phyloP scores from a whole-genome alignment of 2,888 invertebrate species.

The Mesopsocus fuscifrons region DNA sequence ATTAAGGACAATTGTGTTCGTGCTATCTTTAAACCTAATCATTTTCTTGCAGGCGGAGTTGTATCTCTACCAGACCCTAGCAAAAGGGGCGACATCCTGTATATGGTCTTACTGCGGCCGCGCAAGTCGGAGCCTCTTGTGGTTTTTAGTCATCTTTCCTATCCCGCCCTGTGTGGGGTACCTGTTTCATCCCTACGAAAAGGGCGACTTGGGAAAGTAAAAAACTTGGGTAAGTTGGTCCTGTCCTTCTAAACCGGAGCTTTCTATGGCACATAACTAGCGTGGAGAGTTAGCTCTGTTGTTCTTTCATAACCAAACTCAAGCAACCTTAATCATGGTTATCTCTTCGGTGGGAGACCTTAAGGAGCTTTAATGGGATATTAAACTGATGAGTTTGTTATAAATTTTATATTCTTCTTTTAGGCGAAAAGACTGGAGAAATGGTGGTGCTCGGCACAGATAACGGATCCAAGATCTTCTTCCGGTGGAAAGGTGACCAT shows the following conservation, averaged over 20 bases:
- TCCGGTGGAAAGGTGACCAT: constrained; percentile 2
- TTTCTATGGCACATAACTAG: no score
- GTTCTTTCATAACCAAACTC: no score
- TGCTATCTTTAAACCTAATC: no score
- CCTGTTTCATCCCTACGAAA: not conserved
- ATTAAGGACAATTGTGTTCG: no score
- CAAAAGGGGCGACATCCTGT: constrained; percentile 33
- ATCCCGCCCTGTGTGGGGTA: not conserved
- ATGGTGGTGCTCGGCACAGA: constrained; percentile 4
- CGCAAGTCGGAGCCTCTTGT: not conserved
- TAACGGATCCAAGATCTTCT: not conserved
- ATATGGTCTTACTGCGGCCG: constrained; percentile 26
- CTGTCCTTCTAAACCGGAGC: no score
- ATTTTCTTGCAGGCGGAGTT: not conserved
- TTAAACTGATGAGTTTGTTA: no score
- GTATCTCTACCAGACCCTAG: constrained; percentile 9
- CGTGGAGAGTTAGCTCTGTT: no score
- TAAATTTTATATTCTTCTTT: no score
- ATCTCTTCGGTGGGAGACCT: no score
- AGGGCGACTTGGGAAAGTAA: not conserved
- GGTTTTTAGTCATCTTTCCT: not conserved
- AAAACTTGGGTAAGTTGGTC: not conserved
- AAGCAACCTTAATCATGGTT: no score
- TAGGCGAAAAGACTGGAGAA: not conserved
- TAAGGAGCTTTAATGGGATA: no score